phyloP scores from a whole-genome alignment of 2,113 vertebrate genomes.

The Parus major region DNA sequence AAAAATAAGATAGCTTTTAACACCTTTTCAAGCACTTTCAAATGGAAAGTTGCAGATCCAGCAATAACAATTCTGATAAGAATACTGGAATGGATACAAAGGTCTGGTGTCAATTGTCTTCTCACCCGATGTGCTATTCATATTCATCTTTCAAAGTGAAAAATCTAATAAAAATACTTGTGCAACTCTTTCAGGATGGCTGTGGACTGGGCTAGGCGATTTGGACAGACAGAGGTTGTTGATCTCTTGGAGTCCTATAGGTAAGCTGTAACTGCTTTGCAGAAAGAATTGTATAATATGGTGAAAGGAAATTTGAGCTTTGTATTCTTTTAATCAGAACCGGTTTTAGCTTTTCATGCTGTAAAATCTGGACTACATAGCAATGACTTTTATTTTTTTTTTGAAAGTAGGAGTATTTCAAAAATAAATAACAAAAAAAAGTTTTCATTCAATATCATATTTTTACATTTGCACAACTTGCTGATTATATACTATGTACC shows the following conservation, averaged over 20 bases:
- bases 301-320: neutral
- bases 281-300: neutral
- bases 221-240: conserved; percentile 84
- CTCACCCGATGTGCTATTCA: accelerated
- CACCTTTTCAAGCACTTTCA: neutral
- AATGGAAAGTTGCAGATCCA: neutral
- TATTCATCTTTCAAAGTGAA: neutral
- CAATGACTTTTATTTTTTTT: neutral
- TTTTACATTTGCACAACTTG: neutral
- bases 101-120: accelerated
- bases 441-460: neutral
- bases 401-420: neutral
- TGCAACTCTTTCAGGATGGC: conserved; percentile 83
- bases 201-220: conserved; percentile 90
- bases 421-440: neutral
- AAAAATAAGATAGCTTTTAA: neutral
- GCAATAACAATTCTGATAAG: neutral
- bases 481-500: neutral
- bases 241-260: conserved; percentile 89
- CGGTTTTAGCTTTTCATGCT: neutral
- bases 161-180: neutral
- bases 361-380: neutral
- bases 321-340: neutral
- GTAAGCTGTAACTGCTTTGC: conserved; percentile 67
- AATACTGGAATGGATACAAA: neutral